Percentiles rank a stretch among this genome's conserved stretches.
phyloP scores from a whole-genome alignment of 2,113 vertebrate genomes.

The Climacteris rufus region DNA sequence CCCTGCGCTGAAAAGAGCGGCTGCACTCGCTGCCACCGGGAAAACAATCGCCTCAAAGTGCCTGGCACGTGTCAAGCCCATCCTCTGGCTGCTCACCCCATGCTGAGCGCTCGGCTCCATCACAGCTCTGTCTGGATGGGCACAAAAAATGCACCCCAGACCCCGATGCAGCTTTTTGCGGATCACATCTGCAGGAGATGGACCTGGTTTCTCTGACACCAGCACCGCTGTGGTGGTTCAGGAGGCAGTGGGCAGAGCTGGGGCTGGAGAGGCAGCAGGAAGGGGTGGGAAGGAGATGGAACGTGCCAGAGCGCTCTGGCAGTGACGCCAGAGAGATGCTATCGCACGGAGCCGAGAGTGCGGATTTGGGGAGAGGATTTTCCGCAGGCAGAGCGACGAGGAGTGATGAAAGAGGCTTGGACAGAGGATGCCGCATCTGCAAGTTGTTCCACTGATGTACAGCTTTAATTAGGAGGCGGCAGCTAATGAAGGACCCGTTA shows the following conservation, averaged over 20 bases:
- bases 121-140: neutral
- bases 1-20: constrained; percentile 48
- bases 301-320: neutral
- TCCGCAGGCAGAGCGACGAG: neutral
- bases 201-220: neutral
- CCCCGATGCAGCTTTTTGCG: neutral
- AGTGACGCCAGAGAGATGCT: neutral
- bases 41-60: constrained; percentile 32
- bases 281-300: constrained; percentile 11
- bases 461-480: constrained; percentile 66
- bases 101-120: neutral
- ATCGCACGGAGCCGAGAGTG: neutral
- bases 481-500: constrained; percentile 48
- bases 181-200: neutral
- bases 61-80: neutral
- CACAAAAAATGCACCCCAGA: accelerated
- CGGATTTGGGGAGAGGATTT: neutral
- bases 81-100: neutral
- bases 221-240: neutral
- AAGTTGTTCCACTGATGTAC: constrained; percentile 61
- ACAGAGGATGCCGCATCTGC: constrained; percentile 44
- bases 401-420: constrained; percentile 8
- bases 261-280: neutral
- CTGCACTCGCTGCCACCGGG: constrained; percentile 36
- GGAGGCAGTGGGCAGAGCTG: neutral